Evolutionary conservation across 2,888 invertebrate genomes (phyloP).

Genomic region (Spilosoma lubricipeda): DNA sequence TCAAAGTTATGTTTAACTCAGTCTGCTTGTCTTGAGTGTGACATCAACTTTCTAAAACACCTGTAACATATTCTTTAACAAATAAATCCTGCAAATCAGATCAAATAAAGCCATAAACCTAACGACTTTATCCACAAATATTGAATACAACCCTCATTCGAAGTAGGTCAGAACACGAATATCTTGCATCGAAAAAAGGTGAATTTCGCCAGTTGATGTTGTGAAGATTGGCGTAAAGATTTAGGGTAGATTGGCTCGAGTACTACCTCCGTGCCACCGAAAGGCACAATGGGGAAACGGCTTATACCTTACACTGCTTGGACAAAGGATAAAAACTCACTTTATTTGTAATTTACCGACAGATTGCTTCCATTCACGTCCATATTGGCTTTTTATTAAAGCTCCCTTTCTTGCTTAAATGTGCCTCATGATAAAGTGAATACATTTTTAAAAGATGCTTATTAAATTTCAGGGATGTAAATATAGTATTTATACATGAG

Average conservation of each 20-base stretch:
- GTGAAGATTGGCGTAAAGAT: slow-evolving; percentile 49
- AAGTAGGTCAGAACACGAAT: slow-evolving; percentile 10
- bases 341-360: slow-evolving; percentile 49
- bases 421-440: slow-evolving; percentile 30
- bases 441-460: slow-evolving; percentile 22
- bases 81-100: neutral
- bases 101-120: neutral
- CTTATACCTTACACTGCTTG: slow-evolving; percentile 26
- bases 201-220: slow-evolving; percentile 31
- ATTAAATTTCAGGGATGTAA: slow-evolving; percentile 1
- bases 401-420: slow-evolving; percentile 9
- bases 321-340: slow-evolving; percentile 40
- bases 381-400: slow-evolving; percentile 44
- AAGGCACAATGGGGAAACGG: slow-evolving; percentile 34
- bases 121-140: slow-evolving; percentile 1
- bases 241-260: slow-evolving; percentile 37
- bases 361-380: slow-evolving; percentile 40
- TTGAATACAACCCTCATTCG: neutral
- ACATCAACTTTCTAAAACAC: neutral
- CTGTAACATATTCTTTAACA: neutral
- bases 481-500: neutral
- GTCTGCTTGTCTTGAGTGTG: neutral
- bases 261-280: slow-evolving; percentile 18
- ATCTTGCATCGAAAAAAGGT: slow-evolving; percentile 35
- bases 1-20: too few species aligned